A percentile compares a stretch with the other conserved stretches of the same genome.
Conservation (phyloP, 2,888 invertebrate genomes). For the Drosophila subquinaria region DNA sequence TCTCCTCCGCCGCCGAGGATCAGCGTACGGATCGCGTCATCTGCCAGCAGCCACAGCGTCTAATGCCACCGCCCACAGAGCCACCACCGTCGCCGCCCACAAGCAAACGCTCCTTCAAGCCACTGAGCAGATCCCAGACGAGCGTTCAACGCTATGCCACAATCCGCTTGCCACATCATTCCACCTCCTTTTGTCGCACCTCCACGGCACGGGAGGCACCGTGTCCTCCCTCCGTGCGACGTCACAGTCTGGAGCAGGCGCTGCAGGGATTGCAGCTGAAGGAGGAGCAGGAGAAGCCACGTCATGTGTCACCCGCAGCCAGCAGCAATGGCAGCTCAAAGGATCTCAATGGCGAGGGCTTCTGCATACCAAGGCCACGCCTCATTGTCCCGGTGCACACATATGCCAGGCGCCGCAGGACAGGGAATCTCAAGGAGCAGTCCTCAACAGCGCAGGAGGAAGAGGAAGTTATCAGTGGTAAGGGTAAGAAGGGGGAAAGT, state of each 20-base stretch:
- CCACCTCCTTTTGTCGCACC: slow-evolving; percentile 74
- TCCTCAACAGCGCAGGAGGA: slow-evolving; percentile 52
- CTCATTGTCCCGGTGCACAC: slow-evolving; percentile 95
- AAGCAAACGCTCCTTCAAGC: slow-evolving; percentile 46
- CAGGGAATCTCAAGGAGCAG: slow-evolving; percentile 88
- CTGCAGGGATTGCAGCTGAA: slow-evolving; percentile 52
- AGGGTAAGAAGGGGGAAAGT: slow-evolving; percentile 24
- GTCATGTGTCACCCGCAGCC: slow-evolving; percentile 61
- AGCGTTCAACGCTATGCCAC: slow-evolving; percentile 66
- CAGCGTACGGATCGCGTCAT: slow-evolving; percentile 65
- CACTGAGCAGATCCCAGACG: slow-evolving; percentile 61
- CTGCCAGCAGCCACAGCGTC: slow-evolving; percentile 75
- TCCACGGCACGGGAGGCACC: slow-evolving; percentile 9
- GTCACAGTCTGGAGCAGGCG: slow-evolving; percentile 55
- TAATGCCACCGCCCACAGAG: slow-evolving; percentile 68
- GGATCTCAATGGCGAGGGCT: slow-evolving; percentile 87
- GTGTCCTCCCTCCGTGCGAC: slow-evolving; percentile 3
- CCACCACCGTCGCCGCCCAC: slow-evolving; percentile 67
- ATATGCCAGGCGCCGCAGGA: slow-evolving; percentile 92
- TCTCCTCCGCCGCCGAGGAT: slow-evolving; percentile 55
- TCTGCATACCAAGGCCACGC: slow-evolving; percentile 93
- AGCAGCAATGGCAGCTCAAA: slow-evolving; percentile 84
- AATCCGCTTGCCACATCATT: slow-evolving; percentile 74
- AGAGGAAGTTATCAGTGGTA: slow-evolving; percentile 57
- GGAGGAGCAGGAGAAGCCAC: slow-evolving; percentile 8